Evolutionary conservation across 1,140 invertebrate species (phyloP).

Genomic region (Orius insidiosus): DNA sequence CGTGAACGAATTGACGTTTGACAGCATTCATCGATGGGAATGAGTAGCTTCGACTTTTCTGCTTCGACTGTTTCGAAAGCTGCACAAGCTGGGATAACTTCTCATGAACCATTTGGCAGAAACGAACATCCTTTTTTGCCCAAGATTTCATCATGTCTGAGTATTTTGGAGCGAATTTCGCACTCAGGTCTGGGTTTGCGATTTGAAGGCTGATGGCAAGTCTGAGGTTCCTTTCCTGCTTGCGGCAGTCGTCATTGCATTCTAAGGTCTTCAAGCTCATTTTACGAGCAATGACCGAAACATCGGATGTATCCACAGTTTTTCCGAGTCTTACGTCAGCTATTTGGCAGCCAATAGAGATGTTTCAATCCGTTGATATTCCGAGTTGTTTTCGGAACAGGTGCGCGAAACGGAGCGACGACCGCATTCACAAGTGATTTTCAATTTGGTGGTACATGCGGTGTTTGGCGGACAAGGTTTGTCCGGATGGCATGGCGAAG

Average conservation of each 20-base stretch:
- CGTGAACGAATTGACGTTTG: slow-evolving; percentile 78
- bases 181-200: slow-evolving; percentile 66
- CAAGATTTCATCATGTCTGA: slow-evolving; percentile 73
- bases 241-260: slow-evolving; percentile 80
- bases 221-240: slow-evolving; percentile 69
- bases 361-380: slow-evolving; percentile 50
- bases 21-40: slow-evolving; percentile 87
- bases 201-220: slow-evolving; percentile 79
- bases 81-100: slow-evolving; percentile 72
- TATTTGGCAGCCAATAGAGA: slow-evolving; percentile 48
- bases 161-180: slow-evolving; percentile 60
- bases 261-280: slow-evolving; percentile 46
- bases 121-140: slow-evolving; percentile 62
- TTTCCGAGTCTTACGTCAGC: slow-evolving; percentile 47
- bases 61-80: slow-evolving; percentile 68
- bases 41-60: slow-evolving; percentile 68
- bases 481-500: slow-evolving; percentile 53
- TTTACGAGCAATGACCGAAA: slow-evolving; percentile 32
- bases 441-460: slow-evolving; percentile 26
- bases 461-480: slow-evolving; percentile 31
- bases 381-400: slow-evolving; percentile 56
- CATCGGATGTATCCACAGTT: slow-evolving; percentile 48
- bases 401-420: slow-evolving; percentile 44
- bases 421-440: slow-evolving; percentile 62
- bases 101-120: slow-evolving; percentile 72